Evolutionary conservation across 2,113 vertebrate species (phyloP).

Genomic region (Leptosomus discolor): DNA sequence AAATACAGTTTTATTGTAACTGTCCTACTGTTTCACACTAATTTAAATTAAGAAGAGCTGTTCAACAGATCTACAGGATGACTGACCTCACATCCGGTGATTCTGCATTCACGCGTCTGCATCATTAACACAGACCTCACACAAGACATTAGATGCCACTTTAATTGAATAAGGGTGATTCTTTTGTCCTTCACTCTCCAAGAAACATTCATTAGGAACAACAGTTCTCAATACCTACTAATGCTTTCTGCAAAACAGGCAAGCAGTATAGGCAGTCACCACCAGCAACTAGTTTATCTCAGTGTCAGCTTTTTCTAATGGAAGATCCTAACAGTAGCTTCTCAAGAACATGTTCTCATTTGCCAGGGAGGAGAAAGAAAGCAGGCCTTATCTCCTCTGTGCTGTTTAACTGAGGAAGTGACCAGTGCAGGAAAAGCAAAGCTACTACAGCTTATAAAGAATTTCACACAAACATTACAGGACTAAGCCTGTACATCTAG

Average conservation of each 20-base stretch:
- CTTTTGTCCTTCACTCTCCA: neutral
- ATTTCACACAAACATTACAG: neutral
- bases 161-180: neutral
- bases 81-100: neutral
- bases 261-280: neutral
- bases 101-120: neutral
- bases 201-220: neutral
- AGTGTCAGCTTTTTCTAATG: neutral
- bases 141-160: neutral
- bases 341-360: neutral
- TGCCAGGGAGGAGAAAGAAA: neutral
- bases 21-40: neutral
- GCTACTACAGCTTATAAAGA: neutral
- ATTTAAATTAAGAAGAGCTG: neutral
- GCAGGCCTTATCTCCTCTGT: neutral
- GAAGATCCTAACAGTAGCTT: conserved; percentile 46
- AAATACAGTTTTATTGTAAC: neutral
- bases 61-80: neutral
- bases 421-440: neutral
- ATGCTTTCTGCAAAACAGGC: neutral
- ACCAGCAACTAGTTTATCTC: neutral
- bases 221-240: neutral
- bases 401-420: neutral
- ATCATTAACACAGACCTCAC: neutral
- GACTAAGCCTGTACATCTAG: neutral